Evolutionary conservation across 1,140 invertebrate species (phyloP).

Genomic region (Sinonovacula constricta): DNA sequence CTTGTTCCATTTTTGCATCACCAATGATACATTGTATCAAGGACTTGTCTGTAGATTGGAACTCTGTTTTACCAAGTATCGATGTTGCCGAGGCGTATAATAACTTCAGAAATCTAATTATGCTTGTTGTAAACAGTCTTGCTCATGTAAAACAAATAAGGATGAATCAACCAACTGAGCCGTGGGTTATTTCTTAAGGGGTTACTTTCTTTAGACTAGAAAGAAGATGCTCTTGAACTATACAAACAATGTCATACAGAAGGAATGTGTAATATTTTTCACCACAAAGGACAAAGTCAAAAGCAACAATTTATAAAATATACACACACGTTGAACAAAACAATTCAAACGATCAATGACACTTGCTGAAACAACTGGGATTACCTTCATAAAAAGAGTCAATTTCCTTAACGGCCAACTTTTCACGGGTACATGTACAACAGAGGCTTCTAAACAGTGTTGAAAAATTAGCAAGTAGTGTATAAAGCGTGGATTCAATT

Average conservation of each 20-base stretch:
- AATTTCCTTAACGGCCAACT: background rate
- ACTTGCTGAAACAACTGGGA: background rate
- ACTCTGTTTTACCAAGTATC: background rate
- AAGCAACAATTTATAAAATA: background rate
- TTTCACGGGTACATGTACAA: background rate
- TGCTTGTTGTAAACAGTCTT: background rate
- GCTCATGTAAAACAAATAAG: background rate
- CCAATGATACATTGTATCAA: no score
- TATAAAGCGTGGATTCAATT: background rate
- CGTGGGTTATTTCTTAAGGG: background rate
- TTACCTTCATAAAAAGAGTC: background rate
- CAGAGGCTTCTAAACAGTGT: background rate
- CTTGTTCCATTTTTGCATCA: no score
- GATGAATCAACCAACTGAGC: background rate
- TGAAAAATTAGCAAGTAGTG: background rate
- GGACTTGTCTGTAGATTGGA: background rate
- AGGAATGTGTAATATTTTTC: background rate
- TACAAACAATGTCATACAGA: background rate
- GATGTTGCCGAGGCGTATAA: background rate
- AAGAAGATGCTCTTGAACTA: background rate
- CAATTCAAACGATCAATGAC: background rate
- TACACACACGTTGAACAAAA: background rate
- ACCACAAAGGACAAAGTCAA: background rate
- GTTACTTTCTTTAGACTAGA: background rate
- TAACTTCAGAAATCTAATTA: background rate